Evolutionary conservation across 2,113 vertebrate genomes (phyloP), one percentile per base, ranked within the genome.

Genomic region (Lagopus leucura): DNA sequence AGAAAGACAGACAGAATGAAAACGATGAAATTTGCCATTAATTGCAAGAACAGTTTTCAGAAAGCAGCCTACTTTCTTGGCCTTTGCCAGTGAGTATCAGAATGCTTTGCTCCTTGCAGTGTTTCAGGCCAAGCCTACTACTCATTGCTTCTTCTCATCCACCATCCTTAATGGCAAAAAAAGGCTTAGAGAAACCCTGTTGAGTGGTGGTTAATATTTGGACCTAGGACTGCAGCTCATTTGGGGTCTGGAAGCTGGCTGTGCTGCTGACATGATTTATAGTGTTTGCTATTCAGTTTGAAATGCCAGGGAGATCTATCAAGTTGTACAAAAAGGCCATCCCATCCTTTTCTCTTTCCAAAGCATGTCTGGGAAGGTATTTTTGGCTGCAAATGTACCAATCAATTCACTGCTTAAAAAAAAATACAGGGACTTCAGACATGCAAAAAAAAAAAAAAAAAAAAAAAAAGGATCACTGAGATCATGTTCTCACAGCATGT

Each of bases 191-290:
- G 69, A 76, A 55, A 19, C n/a, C 11, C 25, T 67, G 13, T 86
- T 38, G 27, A 15, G 4, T 30, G 8, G 47, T 61, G 13, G 38
- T 24, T 86, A 40, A 71, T 80, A 74, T 47, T 50, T 77, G 55
- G 67, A 38, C 40, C 28, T 52, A 67, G 47, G 55, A 13, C 50
- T 80, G 57, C 47, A 57, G 34, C 38, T 14, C 42, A 13, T 71
- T 63, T 71, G 67, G 32, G n/a, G 12, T 75, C 77, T 86, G 86
- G 71, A 45, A 80, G 64, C 38, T 74, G 28, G 21, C 60, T 89
- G 66, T 85, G 82, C 21, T 89, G 72, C 70, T 93, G 69, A 92
- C 61, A 36, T 69, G 93, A 88, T 93, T 93, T 90, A 80, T 75
- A 45, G 15, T 61, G 45, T 94, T 89, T 88, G 34, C 69, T 77